A percentile compares a stretch with the other conserved stretches of the same genome.
Conservation (phyloP, 1,140 invertebrate genomes). For the Anastrepha obliqua region DNA sequence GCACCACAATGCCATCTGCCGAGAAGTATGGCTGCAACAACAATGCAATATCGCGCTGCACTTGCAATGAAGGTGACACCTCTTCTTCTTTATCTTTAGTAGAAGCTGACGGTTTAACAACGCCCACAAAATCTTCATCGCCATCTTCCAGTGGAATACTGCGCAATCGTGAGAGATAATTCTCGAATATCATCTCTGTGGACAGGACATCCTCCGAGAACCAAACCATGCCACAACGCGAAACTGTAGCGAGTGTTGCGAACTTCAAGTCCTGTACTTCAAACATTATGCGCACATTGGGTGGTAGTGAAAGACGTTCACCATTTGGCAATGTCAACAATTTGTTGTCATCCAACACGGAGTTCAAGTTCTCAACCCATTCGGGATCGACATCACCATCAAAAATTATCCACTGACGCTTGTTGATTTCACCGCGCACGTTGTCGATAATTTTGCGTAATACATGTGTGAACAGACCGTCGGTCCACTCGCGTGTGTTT, state of each 20-base stretch:
- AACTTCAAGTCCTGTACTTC: conserved; percentile 99
- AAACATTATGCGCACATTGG: conserved; percentile 99
- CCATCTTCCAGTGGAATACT: conserved; percentile 95
- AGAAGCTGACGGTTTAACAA: conserved; percentile 64
- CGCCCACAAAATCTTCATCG: conserved; percentile 85
- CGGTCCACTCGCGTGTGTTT: conserved; percentile 99
- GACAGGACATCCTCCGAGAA: conserved; percentile 98
- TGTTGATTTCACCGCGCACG: conserved; percentile 98
- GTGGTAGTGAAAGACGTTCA: conserved; percentile 96
- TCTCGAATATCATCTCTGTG: conserved; percentile 99
- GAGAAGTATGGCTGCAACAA: conserved; percentile 91
- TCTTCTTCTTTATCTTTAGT: conserved; percentile 82
- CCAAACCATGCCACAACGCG: conserved; percentile 99
- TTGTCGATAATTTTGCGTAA: conserved; percentile 99
- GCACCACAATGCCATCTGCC: conserved; percentile 93
- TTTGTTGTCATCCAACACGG: conserved; percentile 99
- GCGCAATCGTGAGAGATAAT: conserved; percentile 89
- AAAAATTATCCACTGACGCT: conserved; percentile 99
- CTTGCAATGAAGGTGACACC: conserved; percentile 88
- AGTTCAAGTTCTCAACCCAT: conserved; percentile 99
- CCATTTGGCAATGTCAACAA: conserved; percentile 98
- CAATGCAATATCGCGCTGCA: conserved; percentile 91
- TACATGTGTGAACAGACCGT: conserved; percentile 99
- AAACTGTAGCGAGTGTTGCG: conserved; percentile 98
- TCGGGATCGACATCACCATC: conserved; percentile 99